phyloP scores from a whole-genome alignment of 1,140 invertebrate genomes.

The Saccostrea echinata region DNA sequence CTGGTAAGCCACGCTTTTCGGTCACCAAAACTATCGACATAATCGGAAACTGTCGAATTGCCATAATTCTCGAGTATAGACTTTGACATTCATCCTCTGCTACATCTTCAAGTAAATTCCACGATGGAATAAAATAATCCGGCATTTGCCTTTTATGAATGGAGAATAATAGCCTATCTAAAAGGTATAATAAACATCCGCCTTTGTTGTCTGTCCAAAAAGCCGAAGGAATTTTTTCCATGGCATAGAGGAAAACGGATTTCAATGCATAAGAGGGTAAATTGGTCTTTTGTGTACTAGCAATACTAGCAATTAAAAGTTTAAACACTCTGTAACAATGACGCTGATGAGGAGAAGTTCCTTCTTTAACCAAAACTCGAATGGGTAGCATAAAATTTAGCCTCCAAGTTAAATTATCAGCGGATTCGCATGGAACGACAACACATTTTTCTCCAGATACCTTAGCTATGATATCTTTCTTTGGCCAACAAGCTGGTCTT shows the following conservation, averaged over 20 bases:
- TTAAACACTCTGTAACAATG: background rate
- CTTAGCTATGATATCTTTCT: background rate
- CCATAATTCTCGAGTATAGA: background rate
- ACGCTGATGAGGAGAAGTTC: background rate
- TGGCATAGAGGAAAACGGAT: background rate
- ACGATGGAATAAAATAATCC: background rate
- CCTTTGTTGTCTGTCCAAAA: background rate
- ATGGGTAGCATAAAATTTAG: background rate
- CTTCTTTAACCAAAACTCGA: background rate
- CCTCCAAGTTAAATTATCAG: background rate
- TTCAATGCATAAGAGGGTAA: background rate
- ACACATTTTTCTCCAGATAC: background rate
- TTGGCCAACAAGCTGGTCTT: background rate
- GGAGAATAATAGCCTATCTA: background rate
- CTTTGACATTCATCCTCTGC: background rate
- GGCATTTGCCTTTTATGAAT: background rate
- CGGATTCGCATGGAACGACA: background rate
- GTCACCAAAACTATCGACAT: background rate
- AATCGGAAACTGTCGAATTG: conserved; percentile 6
- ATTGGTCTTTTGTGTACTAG: background rate
- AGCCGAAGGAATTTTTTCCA: background rate
- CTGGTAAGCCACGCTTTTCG: background rate
- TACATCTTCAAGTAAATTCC: conserved; percentile 12
- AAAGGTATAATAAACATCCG: background rate
- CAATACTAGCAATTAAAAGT: background rate